Conservation (phyloP, 2,797 vertebrate species). For the Phyllotis vaccarum region DNA sequence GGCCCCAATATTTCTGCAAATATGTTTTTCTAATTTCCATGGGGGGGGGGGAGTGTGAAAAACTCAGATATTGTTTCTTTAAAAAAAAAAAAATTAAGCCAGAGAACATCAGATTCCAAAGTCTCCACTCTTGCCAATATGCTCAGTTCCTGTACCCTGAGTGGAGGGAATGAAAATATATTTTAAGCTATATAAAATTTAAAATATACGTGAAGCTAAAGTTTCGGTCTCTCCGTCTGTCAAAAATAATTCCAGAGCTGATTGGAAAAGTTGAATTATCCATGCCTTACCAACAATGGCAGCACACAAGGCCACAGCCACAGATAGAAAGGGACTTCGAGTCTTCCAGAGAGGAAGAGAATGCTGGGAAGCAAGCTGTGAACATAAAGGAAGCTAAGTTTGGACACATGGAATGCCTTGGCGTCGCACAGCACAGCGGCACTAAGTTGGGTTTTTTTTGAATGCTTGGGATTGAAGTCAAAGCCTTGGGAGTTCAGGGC, state of each 20-base stretch:
- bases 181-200: background rate
- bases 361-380: background rate
- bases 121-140: background rate
- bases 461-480: background rate
- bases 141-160: background rate
- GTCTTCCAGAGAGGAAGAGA: background rate
- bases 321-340: background rate
- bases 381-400: rapidly evolving
- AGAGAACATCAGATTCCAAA: background rate
- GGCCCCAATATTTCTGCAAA: background rate
- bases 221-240: background rate
- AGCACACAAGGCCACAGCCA: no score
- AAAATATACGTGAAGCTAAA: background rate
- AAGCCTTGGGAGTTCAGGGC: background rate
- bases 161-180: background rate
- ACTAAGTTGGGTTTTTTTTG: background rate
- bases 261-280: background rate
- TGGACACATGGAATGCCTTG: background rate
- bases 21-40: background rate
- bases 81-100: no score
- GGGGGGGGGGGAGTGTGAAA: background rate
- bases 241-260: background rate
- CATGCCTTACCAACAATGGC: rapidly evolving
- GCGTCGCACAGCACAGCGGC: rapidly evolving
- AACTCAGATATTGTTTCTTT: background rate